These are phyloP conservation scores for Lerema accius DNA, from an alignment of 1,140 invertebrate genomes.

Conservation along the genomic window DNA sequence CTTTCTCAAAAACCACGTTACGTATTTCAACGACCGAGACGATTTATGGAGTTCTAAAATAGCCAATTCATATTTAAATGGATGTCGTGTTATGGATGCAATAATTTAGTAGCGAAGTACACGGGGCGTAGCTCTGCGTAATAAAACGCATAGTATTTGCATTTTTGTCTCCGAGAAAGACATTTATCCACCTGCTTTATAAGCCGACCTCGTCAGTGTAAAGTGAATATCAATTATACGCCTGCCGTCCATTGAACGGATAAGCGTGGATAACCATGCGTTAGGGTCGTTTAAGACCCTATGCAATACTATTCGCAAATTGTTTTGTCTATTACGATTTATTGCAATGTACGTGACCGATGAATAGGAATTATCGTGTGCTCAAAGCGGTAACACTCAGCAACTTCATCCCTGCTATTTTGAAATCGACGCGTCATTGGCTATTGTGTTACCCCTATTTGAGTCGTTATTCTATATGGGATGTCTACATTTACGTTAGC, in stretches of 20 bases:
- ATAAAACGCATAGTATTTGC: constrained; percentile 48
- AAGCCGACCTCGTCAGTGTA: constrained; percentile 33
- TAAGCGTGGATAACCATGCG: constrained; percentile 22
- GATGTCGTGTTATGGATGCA: constrained; percentile 42
- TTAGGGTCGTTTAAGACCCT: constrained; percentile 22
- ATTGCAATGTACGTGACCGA: constrained; percentile 54
- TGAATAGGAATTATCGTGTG: constrained; percentile 48
- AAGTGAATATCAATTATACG: constrained; percentile 45
- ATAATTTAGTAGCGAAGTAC: constrained; percentile 50
- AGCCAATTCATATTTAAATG: constrained; percentile 52
- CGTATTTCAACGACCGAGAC: constrained; percentile 10
- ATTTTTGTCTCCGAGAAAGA: constrained; percentile 51
- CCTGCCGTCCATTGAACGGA: constrained; percentile 33
- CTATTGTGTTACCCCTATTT: constrained; percentile 58
- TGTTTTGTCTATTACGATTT: constrained; percentile 39
- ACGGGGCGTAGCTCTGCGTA: constrained; percentile 37
- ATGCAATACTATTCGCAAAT: constrained; percentile 38
- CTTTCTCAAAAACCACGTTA: constrained; percentile 19
- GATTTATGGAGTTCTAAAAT: constrained; percentile 40
- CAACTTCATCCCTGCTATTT: constrained; percentile 47
- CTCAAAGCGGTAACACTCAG: constrained; percentile 38
- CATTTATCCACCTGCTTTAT: constrained; percentile 41
- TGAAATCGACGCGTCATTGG: constrained; percentile 47
- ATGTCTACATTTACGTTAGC: constrained; percentile 1
- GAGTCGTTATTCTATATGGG: constrained; percentile 46